Evolutionary conservation across 2,888 invertebrate species (phyloP).

Genomic region (Cybosia mesomella): DNA sequence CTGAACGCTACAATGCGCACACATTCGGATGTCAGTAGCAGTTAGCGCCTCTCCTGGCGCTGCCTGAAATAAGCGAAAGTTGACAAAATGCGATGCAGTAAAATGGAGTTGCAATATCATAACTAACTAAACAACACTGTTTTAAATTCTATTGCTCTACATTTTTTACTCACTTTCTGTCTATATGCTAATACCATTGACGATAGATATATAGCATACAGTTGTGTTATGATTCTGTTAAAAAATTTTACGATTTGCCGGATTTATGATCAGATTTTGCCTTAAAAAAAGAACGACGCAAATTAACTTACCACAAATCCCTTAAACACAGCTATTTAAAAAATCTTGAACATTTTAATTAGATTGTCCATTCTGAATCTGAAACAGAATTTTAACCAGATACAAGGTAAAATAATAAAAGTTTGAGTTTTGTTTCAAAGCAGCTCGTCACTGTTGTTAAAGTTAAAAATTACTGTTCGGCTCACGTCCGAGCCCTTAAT

Average conservation of each 20-base stretch:
- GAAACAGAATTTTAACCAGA: constrained; percentile 40
- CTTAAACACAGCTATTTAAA: constrained; percentile 5
- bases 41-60: too few relatives aligned
- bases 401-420: constrained; percentile 45
- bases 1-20: too few relatives aligned
- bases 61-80: too few relatives aligned
- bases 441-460: constrained; percentile 40
- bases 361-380: constrained; percentile 19
- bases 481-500: constrained; percentile 79
- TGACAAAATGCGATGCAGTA: too few relatives aligned
- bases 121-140: too few relatives aligned
- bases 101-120: too few relatives aligned
- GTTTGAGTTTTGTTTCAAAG: constrained; percentile 48
- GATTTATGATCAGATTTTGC: not conserved
- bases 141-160: too few relatives aligned
- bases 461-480: constrained; percentile 65
- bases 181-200: too few relatives aligned
- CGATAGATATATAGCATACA: not conserved
- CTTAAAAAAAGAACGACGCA: not conserved
- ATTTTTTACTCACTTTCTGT: too few relatives aligned
- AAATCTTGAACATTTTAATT: constrained; percentile 17
- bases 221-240: not conserved
- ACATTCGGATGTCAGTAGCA: too few relatives aligned
- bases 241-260: too few relatives aligned
- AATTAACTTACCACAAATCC: not conserved